phyloP scores from a whole-genome alignment of 2,797 vertebrate species.

The Phataginus tetradactyla region DNA sequence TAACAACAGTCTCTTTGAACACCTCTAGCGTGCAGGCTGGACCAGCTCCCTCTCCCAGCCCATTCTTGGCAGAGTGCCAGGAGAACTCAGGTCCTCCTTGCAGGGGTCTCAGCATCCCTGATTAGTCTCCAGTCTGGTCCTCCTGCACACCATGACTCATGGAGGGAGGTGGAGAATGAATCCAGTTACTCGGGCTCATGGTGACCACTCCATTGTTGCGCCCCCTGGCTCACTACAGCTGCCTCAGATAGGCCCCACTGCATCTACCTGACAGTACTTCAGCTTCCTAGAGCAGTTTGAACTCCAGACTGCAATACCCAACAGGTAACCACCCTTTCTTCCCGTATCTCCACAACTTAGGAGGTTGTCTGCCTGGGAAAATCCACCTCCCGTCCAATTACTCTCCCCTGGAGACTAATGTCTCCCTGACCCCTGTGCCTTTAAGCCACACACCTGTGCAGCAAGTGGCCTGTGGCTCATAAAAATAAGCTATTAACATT shows the following conservation, averaged over 20 bases:
- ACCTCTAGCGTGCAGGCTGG: fast-evolving
- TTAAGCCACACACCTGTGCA: not conserved
- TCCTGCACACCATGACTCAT: not conserved
- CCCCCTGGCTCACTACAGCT: not conserved
- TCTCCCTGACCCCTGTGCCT: not conserved
- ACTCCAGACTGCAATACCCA: not conserved
- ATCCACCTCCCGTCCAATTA: not conserved
- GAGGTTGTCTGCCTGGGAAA: not conserved
- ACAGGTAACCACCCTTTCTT: not conserved
- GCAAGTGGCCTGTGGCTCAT: not conserved
- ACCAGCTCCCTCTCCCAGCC: not conserved
- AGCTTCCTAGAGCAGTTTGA: not conserved
- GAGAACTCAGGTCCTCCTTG: not conserved
- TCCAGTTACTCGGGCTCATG: not conserved
- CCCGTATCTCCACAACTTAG: not conserved
- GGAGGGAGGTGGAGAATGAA: not conserved
- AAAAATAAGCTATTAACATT: not conserved
- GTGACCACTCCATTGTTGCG: not conserved
- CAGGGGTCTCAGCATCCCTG: not conserved
- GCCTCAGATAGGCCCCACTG: not conserved
- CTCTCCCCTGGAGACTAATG: not conserved
- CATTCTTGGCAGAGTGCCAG: not conserved
- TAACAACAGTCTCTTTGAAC: not conserved
- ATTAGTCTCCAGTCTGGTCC: not conserved
- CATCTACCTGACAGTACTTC: not conserved